A percentile compares a stretch with the other conserved stretches of the same genome.
Evolutionary conservation across 1,140 invertebrate species (phyloP).

Genomic region (Drosophila repletoides): DNA sequence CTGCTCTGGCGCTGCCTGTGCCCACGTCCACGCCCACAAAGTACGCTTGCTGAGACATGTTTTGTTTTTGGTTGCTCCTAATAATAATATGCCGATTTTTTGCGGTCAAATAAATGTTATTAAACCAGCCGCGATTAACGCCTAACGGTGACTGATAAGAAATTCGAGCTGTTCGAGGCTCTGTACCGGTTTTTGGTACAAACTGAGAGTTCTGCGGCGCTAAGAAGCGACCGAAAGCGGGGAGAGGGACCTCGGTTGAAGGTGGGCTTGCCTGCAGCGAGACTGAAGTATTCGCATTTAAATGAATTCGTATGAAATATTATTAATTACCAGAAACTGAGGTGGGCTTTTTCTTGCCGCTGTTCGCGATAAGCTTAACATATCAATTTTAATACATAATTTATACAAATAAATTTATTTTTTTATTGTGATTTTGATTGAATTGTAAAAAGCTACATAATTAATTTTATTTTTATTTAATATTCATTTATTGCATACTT

Average conservation of each 20-base stretch:
- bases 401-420: too few species aligned
- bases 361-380: neutral
- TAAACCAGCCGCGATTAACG: slow-evolving; percentile 42
- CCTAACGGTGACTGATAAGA: slow-evolving; percentile 58
- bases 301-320: neutral
- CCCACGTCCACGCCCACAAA: slow-evolving; percentile 97
- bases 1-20: slow-evolving; percentile 93
- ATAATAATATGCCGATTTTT: slow-evolving; percentile 18
- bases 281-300: neutral
- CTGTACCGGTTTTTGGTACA: slow-evolving; percentile 12
- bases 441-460: neutral
- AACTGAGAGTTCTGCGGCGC: slow-evolving; percentile 1
- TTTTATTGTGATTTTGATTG: neutral
- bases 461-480: neutral
- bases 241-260: neutral
- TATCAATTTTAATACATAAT: neutral
- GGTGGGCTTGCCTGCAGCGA: neutral
- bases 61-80: slow-evolving; percentile 5
- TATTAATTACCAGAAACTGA: neutral
- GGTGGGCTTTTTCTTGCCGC: too few species aligned
- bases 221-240: neutral
- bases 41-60: slow-evolving; percentile 74
- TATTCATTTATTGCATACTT: neutral
- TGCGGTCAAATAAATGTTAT: slow-evolving; percentile 75
- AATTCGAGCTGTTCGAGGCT: slow-evolving; percentile 14